These are phyloP conservation scores for Amphiprion clarkii DNA, from an alignment of 2,797 vertebrate species.

Conservation along the genomic window DNA sequence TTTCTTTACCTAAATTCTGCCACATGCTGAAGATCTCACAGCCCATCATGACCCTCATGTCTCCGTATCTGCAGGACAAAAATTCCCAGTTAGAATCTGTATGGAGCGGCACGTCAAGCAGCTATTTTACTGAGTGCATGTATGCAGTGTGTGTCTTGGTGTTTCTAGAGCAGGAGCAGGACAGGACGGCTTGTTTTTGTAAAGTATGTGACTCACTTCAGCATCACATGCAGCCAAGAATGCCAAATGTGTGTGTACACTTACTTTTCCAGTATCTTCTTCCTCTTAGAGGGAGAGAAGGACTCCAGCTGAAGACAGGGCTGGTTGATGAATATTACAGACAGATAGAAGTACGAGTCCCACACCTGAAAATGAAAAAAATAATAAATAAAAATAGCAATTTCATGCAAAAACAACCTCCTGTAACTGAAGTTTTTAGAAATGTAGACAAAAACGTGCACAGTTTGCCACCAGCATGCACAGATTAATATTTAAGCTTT, in stretches of 20 bases:
- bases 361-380: slow-evolving; percentile 88
- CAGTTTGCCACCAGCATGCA: background rate
- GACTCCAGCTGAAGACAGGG: slow-evolving; percentile 97
- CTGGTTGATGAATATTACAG: slow-evolving; percentile 99
- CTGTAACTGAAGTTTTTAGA: background rate
- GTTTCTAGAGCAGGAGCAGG: slow-evolving; percentile 5
- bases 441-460: background rate
- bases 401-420: background rate
- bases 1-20: slow-evolving; percentile 94
- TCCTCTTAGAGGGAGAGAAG: slow-evolving; percentile 97
- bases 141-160: background rate
- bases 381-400: background rate
- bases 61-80: slow-evolving; percentile 89
- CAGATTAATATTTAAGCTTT: background rate
- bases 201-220: background rate
- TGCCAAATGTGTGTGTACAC: slow-evolving; percentile 52
- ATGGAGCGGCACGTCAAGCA: background rate
- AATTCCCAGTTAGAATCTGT: slow-evolving; percentile 8
- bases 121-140: too few species aligned
- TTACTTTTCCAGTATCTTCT: slow-evolving; percentile 98
- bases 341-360: slow-evolving; percentile 99
- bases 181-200: background rate
- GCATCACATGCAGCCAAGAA: background rate
- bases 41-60: slow-evolving; percentile 99
- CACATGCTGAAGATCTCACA: slow-evolving; percentile 99